Base-by-base conservation (phyloP, 2,888 invertebrate species). In the Alentia gelatinosa region DNA sequence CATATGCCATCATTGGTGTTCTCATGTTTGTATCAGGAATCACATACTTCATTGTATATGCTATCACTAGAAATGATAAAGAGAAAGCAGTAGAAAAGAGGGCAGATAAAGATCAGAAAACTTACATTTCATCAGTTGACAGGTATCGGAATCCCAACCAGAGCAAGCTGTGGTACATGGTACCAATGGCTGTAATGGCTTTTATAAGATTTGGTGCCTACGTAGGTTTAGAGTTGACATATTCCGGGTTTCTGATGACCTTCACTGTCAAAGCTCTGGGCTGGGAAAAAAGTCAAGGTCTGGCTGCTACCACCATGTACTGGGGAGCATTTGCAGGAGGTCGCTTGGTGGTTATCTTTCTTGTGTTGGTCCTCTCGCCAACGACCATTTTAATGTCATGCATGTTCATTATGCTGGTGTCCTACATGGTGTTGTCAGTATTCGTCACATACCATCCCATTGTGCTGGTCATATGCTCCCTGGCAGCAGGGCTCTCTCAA, bases 211-310 rank as follows among this genome's bases (percentile, higher is more conserved):
- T 90, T 42, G 74, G 30, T 5, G 5, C 40, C 30, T 42, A 35
- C n/a, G 90, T 90, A 1, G 90, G 90, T 33, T 15, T 90, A 1
- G 90, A 90, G 47, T 15, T 90, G 4, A 90, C 74, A 26, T 42
- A 42, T 47, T 68, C 74, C 9, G 47, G 42, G 9, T 75, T 75
- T 19, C 79, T 74, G 26, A 75, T 90, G 79, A 74, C 79, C 1
- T 90, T 79, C 30, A 30, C 39, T 5, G 79, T 90, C 5, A 90
- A 90, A 35, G 79, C 35, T 1, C 33, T 90, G 5, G 75, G 79
- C 12, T 75, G 74, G 90, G 5, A 40, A 9, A 90, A 90, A 35
- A 4, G 40, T 1, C 50, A 90, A 7, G 90, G 40, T 30, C 12
- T 90, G 30, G 35, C 47, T 15, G 90, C 90, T 1, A 75, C 68